Percentiles rank a stretch among this genome's conserved stretches.
These are phyloP conservation scores for Sinopyrophorus schimmeli DNA, from an alignment of 2,888 invertebrate genomes.

Conservation along the genomic window DNA sequence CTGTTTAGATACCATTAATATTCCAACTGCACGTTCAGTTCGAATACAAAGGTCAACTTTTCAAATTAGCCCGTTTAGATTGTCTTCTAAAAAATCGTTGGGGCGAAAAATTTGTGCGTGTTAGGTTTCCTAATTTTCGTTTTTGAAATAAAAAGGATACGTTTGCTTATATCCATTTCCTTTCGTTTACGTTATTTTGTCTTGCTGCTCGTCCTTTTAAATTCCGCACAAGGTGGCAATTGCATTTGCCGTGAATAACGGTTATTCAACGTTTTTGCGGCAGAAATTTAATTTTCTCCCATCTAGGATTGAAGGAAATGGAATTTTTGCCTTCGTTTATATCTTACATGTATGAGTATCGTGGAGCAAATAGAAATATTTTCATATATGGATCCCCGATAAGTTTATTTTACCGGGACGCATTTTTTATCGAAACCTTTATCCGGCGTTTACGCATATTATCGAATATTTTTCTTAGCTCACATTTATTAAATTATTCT, in stretches of 20 bases:
- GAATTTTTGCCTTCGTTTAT: conserved; percentile 18
- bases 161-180: neutral
- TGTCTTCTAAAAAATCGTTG: conserved; percentile 4
- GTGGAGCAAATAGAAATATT: conserved; percentile 1
- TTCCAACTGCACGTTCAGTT: neutral
- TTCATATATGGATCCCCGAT: conserved; percentile 2
- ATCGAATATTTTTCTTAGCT: conserved; percentile 4
- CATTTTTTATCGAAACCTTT: neutral
- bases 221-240: conserved; percentile 9
- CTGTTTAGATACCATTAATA: conserved; percentile 10
- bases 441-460: neutral
- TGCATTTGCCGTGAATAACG: conserved; percentile 8
- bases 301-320: conserved; percentile 13
- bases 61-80: conserved; percentile 11
- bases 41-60: conserved; percentile 5
- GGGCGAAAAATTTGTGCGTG: neutral
- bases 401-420: conserved; percentile 12
- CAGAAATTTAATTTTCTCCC: conserved; percentile 15
- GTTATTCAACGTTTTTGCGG: conserved; percentile 22
- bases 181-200: conserved; percentile 5
- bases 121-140: conserved; percentile 3
- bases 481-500: conserved; percentile 31
- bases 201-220: conserved; percentile 5
- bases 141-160: neutral
- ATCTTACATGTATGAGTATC: conserved; percentile 4